Base-by-base conservation (phyloP, 2,113 vertebrate species). In the Xenopus borealis region DNA sequence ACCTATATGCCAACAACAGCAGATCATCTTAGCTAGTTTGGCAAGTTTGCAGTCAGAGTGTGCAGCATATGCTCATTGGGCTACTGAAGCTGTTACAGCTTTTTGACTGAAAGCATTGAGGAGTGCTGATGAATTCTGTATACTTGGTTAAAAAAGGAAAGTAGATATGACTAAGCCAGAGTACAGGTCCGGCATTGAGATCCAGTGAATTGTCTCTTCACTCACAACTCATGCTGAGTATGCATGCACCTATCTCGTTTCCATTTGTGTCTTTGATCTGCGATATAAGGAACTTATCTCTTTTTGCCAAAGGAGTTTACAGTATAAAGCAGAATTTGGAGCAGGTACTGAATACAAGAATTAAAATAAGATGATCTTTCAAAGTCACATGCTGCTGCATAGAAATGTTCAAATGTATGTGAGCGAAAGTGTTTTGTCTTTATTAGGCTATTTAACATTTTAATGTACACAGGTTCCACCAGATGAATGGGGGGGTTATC, bases 401-500 rank as follows among this genome's bases (percentile, higher is more conserved):
- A 12, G 6, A 50, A 12, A 50, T 50, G 4, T 50, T 50, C 14
- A 16, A 3, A 50, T 12, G 47, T 13, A 50, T 50, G 11, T 50
- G 10, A 50, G 2, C 33, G 33, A 40, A 50, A 55, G 16, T 55
- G 53, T 3, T 9, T 13, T 50, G 47, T 7, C 3, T 50, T 18
- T 55, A n/a, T 55, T 16, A 18, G 17, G 13, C 14, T 55, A 17
- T 9, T 65, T n/a, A n/a, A 17, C 57, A 40, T 47, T 74, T 66
- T 83, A 78, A 84, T 3, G 59, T 78, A 67, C 64, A 27, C 86
- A 99, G 96, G 97, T 99, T 82, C 96, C 97, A 0, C 93, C 96
- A 66, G 96, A 98, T 40, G 96, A 98, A 71, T 99, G 96, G 96
- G 93, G 93, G 2, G 92, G 93, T 13, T 97, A 95, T 78, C 90